These are phyloP conservation scores for Amitus sp. DNA, from an alignment of 2,888 invertebrate genomes.

Conservation along the genomic window DNA sequence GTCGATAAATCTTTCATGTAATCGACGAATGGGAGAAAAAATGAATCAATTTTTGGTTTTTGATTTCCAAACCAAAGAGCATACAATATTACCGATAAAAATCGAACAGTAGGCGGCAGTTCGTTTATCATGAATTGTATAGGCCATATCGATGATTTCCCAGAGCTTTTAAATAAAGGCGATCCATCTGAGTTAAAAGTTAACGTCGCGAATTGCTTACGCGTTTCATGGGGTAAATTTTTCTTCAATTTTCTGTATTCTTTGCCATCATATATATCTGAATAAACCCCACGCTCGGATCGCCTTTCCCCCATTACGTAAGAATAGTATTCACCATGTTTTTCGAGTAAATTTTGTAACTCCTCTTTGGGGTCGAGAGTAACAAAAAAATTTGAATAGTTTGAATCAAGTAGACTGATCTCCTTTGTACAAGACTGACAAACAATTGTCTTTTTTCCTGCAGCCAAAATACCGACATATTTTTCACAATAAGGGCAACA, in stretches of 20 bases:
- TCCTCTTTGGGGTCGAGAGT: slow-evolving; percentile 13
- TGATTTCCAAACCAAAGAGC: slow-evolving; percentile 19
- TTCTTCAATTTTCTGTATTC: slow-evolving; percentile 16
- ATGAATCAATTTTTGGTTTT: slow-evolving; percentile 20
- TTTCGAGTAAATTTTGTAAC: slow-evolving; percentile 8
- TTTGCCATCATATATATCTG: slow-evolving; percentile 31
- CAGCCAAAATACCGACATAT: too few species aligned
- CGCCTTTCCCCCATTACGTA: slow-evolving; percentile 10
- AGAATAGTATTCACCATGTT: slow-evolving; percentile 11
- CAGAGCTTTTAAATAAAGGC: slow-evolving; percentile 23
- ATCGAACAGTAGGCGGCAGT: slow-evolving; percentile 5
- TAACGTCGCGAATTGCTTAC: background rate
- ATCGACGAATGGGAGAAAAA: slow-evolving; percentile 17
- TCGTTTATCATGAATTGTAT: slow-evolving; percentile 25
- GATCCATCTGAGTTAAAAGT: slow-evolving; percentile 15
- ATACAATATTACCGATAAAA: slow-evolving; percentile 7
- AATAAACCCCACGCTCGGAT: slow-evolving; percentile 4
- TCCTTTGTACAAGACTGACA: too few species aligned
- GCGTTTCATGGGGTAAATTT: background rate
- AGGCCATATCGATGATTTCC: slow-evolving; percentile 21
- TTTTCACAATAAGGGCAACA: too few species aligned
- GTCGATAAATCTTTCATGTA: slow-evolving; percentile 4
- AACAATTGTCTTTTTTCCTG: too few species aligned
- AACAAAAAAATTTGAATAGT: slow-evolving; percentile 13
- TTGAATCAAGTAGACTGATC: too few species aligned